Base-by-base conservation (phyloP, 2,797 vertebrate species). In the Streptopelia turtur region DNA sequence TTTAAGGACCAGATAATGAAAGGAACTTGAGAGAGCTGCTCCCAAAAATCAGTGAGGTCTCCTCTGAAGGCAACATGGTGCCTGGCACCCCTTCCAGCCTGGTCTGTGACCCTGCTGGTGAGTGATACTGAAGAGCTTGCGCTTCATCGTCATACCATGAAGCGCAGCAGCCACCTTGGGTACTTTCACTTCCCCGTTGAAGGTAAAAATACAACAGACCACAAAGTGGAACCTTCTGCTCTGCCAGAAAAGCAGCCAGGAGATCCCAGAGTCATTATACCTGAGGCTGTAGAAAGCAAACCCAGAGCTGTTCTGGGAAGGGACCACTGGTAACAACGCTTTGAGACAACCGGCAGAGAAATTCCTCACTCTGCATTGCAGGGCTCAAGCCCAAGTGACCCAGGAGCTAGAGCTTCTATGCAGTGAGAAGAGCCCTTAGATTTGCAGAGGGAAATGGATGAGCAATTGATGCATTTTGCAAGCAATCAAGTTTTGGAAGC, bases 301-400 rank as follows among this genome's bases (percentile, higher is more conserved):
- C 33, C 16, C 70, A 53, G 74, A 83, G 66, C 74, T 84, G 66
- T 18, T 39, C 61, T 53, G 50, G 57, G 35, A 56, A 66, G 53
- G 21, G 22, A 81, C 24, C 41, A 18, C 18, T 4, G 9, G 49
- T 35, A 64, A 71, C 21, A 20, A 30, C 0, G 0, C 24, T 33
- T 59, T 0, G 5, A 47, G 56, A 45, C 83, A 23, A 27, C 5
- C 2, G 2, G 30, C 35, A 61, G 37, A 55, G 41, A 61, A 71
- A 61, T 82, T 27, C 53, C 50, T 41, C 47, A 28, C 24, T 75
- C 43, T 31, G 24, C 30, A 33, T 2, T 59, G 41, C 3, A 5
- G 57, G 68, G 74, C 61, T 85, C 33, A 60, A 78, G 35, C 33
- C 21, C 33, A 77, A 56, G 28, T 13, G 41, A 85, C 7, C 8